Conservation (phyloP, 2,797 vertebrate species). For the Atherinosoma microstoma region DNA sequence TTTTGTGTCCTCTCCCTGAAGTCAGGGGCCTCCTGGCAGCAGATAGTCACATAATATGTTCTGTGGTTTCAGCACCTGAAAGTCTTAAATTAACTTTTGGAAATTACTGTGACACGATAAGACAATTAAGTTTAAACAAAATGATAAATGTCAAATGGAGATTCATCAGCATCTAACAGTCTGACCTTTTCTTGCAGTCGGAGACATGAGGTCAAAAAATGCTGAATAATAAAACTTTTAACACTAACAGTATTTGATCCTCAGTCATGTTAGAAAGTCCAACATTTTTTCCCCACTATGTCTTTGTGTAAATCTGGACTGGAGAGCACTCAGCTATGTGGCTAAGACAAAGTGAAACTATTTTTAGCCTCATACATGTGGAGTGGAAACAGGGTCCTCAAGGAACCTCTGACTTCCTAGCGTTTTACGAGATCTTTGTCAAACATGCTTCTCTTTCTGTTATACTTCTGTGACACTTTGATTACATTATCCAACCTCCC, state of each 20-base stretch:
- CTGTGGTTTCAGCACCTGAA: neutral
- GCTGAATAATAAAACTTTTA: slow-evolving; percentile 47
- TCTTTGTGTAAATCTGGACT: slow-evolving; percentile 56
- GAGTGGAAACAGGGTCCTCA: slow-evolving; percentile 82
- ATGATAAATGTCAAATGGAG: slow-evolving; percentile 38
- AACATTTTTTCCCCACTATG: slow-evolving; percentile 6
- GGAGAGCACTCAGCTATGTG: slow-evolving; percentile 64
- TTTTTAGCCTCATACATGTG: slow-evolving; percentile 79
- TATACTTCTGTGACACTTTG: slow-evolving; percentile 79
- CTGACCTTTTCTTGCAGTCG: slow-evolving; percentile 13
- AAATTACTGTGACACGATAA: slow-evolving; percentile 14
- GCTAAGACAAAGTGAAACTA: slow-evolving; percentile 76
- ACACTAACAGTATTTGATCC: slow-evolving; percentile 46
- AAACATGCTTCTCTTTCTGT: slow-evolving; percentile 76
- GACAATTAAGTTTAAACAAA: slow-evolving; percentile 21
- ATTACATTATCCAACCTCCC: slow-evolving; percentile 81
- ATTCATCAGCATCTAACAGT: slow-evolving; percentile 38
- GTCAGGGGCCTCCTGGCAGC: slow-evolving; percentile 3
- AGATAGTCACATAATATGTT: slow-evolving; percentile 1
- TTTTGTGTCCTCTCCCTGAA: neutral
- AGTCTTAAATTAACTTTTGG: slow-evolving; percentile 16
- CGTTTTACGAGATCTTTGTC: slow-evolving; percentile 81
- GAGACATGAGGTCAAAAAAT: slow-evolving; percentile 32
- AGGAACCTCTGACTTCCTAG: slow-evolving; percentile 77
- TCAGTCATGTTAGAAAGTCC: slow-evolving; percentile 40